Base-by-base conservation (phyloP, 37 sponge, comb jelly and placozoan species). In the Geodia barretti region DNA sequence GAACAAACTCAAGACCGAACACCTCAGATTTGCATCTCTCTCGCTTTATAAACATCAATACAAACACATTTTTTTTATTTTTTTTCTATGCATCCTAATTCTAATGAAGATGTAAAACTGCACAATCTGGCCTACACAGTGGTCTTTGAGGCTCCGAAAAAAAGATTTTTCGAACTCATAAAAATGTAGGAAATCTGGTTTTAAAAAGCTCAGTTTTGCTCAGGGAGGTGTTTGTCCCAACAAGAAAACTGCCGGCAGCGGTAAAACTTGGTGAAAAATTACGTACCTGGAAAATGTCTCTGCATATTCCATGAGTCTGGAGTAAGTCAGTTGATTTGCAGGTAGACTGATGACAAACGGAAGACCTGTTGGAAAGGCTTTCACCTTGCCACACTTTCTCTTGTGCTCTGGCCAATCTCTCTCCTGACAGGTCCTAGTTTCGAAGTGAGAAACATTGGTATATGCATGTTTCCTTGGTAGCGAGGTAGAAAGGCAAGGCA, bases 311-410 rank as follows among this genome's bases (percentile, higher is more conserved):
- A 74, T 62, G 19, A 94, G 75, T 42, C 69, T 87, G 38, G 58
- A 39, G 75, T 84, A 94, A 54, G 86, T 94, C 41, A 90, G 83
- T 59, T 87, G 60, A 42, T 38, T 69, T 37, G 70, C n/a, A 1
- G 91, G 94, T 3, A 94, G 83, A 63, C 90, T 90, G 81, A 94
- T 62, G 21, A 94, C 79, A 65, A 94, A 94, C 19, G 95, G 95
- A 17, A 91, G 73, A 1, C 89, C 92, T 34, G 88, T 64, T 3
- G 87, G 68, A 36, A 30, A n/a, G 1, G 85, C 84, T 23, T 60
- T 59, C 1, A 78, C 82, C 3, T 24, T 26, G 11, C 73, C 74
- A 79, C 92, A 92, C 39, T 70, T 42, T 32, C 41, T 21, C 64
- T 58, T 83, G 77, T 92, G 92, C 0, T 19, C 60, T 1, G 3